phyloP scores from a whole-genome alignment of 2,888 invertebrate species.

The Elmis aenea region DNA sequence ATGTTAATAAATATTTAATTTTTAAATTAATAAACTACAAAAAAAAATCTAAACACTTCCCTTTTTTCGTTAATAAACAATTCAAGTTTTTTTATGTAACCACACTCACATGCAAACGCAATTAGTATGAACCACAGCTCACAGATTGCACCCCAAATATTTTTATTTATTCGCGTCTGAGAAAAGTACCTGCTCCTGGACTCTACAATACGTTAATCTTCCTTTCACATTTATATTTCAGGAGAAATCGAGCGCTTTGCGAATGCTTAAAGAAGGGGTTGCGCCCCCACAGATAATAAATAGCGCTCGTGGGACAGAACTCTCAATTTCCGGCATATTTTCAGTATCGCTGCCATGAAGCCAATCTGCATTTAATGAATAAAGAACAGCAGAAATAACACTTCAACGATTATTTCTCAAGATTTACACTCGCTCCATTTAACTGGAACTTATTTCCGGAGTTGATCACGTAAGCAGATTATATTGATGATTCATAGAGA shows the following conservation, averaged over 20 bases:
- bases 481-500: no score
- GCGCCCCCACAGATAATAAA: conserved; percentile 30
- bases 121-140: no score
- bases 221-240: conserved; percentile 24
- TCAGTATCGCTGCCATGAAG: conserved; percentile 20
- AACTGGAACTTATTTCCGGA: conserved; percentile 28
- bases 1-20: no score
- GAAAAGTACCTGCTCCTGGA: conserved; percentile 16
- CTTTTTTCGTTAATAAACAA: no score
- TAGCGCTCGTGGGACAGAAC: conserved; percentile 37
- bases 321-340: conserved; percentile 40
- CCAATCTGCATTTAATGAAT: conserved; percentile 22
- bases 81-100: no score
- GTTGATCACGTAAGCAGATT: conserved; percentile 24
- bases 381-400: conserved; percentile 14
- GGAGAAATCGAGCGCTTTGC: conserved; percentile 17
- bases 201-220: conserved; percentile 24
- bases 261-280: conserved; percentile 23
- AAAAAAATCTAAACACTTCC: no score
- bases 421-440: conserved; percentile 26
- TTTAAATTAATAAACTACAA: no score
- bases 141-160: no score
- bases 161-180: no score
- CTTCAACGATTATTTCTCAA: conserved; percentile 14
- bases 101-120: no score